Evolutionary conservation across 2,113 vertebrate genomes (phyloP).

Genomic region (Neodontobutis hainanensis): DNA sequence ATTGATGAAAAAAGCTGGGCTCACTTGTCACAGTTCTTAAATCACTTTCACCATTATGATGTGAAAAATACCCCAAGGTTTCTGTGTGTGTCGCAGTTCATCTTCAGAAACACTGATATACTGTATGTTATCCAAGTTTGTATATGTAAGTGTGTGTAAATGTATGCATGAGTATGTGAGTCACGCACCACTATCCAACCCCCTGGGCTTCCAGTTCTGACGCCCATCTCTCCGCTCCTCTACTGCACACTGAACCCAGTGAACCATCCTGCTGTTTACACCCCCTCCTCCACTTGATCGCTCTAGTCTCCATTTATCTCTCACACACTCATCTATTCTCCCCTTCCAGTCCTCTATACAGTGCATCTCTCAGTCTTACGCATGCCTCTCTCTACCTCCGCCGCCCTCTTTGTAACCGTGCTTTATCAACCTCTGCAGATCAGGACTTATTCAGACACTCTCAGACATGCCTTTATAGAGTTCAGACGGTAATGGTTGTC

Average conservation of each 20-base stretch:
- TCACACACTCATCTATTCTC: constrained; percentile 44
- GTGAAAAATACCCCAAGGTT: constrained; percentile 11
- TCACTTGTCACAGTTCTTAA: constrained; percentile 4
- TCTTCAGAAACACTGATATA: constrained; percentile 32
- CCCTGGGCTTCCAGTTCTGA: constrained; percentile 69
- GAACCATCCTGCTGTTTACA: constrained; percentile 76
- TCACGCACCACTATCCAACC: constrained; percentile 73
- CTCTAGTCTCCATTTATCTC: constrained; percentile 68
- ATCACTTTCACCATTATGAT: constrained; percentile 18
- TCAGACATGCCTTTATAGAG: constrained; percentile 42
- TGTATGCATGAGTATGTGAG: constrained; percentile 72
- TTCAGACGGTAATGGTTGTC: constrained; percentile 39
- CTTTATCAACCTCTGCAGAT: constrained; percentile 52
- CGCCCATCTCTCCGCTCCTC: constrained; percentile 74
- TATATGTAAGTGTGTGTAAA: constrained; percentile 44
- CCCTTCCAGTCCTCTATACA: constrained; percentile 55
- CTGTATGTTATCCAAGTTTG: constrained; percentile 13
- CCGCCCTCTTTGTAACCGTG: constrained; percentile 40
- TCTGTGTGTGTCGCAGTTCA: constrained; percentile 26
- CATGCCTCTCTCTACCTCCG: constrained; percentile 47
- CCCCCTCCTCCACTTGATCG: constrained; percentile 57
- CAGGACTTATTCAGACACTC: constrained; percentile 53
- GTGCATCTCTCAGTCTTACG: constrained; percentile 63
- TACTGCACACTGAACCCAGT: constrained; percentile 73
- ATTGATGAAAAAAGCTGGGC: neutral